Evolutionary conservation across 92 coral and sea anemone species (phyloP).

Genomic region (Paragorgia papillata): DNA sequence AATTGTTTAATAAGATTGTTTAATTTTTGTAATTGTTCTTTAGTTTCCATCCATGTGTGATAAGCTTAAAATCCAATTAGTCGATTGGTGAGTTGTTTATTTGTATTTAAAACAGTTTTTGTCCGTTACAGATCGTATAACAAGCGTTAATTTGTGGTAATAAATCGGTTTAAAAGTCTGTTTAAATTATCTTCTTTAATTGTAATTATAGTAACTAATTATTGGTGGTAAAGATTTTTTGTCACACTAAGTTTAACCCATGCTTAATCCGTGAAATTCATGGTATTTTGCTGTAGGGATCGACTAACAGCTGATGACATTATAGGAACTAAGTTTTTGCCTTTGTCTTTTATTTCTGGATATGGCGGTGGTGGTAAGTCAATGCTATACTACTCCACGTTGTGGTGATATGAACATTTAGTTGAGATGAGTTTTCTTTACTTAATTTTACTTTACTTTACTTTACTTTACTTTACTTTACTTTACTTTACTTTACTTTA

Average conservation of each 20-base stretch:
- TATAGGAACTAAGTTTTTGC: conserved; percentile 72
- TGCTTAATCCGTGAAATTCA: no score
- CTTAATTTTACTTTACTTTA: not conserved
- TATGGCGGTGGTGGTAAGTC: conserved; percentile 71
- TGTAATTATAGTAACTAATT: no score
- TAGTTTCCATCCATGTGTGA: conserved; percentile 87
- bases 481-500: no score
- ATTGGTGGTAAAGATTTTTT: no score
- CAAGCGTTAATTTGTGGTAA: no score
- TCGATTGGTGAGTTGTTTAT: conserved; percentile 69
- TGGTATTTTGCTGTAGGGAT: conserved; percentile 78
- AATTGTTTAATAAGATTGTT: not conserved
- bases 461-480: not conserved
- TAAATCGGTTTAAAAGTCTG: no score
- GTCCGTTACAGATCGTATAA: no score
- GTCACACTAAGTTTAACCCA: no score
- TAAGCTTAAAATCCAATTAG: conserved; percentile 69
- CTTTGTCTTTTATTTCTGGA: conserved; percentile 74
- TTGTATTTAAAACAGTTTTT: no score
- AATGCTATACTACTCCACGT: not conserved
- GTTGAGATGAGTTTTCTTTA: no score
- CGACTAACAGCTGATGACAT: conserved; percentile 69
- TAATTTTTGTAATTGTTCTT: conserved; percentile 7
- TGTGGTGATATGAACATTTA: not conserved
- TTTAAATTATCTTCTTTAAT: no score